Base-by-base conservation (phyloP, 2,113 vertebrate genomes). In the Alligator sinensis region DNA sequence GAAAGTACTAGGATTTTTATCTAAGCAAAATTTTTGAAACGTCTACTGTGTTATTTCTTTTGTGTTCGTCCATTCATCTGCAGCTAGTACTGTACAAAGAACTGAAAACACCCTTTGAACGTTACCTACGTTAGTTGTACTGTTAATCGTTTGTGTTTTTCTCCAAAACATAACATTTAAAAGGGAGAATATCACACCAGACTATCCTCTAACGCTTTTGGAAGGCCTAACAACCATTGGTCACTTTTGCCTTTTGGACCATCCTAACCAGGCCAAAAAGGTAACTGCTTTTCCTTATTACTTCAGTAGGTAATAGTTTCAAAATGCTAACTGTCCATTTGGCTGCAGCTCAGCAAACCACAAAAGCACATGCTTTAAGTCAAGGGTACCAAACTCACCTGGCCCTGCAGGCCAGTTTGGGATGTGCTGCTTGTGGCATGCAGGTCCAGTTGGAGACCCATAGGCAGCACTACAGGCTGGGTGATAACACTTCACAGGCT, bases 151-250 rank as follows among this genome's bases (percentile, higher is more conserved):
- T 30, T 84, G 8, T 1, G 59, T 34, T 84, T 64, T n/a, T 17
- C 22, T 13, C 83, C 75, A 87, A 95, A 99, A 99, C 91, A 84
- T 97, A 16, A 98, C 97, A 95, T 97, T 97, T 47, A 99, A 98
- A 97, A 98, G 97, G 92, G 99, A 99, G 96, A 99, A 99, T 91
- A 98, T 99, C 86, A 98, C 99, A 2, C 99, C 99, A 30, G 99
- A 99, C 97, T 99, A 99, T 85, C 98, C 99, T 25, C 97, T 99
- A 55, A 99, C 99, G 34, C 98, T 99, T 30, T 91, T 99, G 77
- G 99, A 99, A 98, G 99, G 99, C 19, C 98, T 99, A 79, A 99
- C 99, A 74, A 98, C 98, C 72, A 99, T 99, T 28, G 97, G 98
- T 88, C 99, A 99, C 94, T 99, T 99, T 86, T 99, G 99, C 96